Conservation (phyloP, 1,140 invertebrate genomes). For the Homalodisca vitripennis region DNA sequence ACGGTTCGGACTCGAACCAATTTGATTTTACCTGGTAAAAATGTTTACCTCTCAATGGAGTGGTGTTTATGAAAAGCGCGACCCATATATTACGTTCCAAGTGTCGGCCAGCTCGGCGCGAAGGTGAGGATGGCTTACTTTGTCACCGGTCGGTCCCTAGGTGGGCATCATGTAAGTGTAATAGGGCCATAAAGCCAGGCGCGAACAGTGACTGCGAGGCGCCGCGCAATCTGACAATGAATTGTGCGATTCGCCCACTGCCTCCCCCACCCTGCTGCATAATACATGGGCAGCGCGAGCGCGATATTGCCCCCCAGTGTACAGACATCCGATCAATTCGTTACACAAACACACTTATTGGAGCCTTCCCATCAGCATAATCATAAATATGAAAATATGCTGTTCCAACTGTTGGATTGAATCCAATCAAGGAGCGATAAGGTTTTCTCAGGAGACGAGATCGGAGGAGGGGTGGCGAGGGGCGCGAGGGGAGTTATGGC, state of each 20-base stretch:
- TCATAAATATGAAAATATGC: constrained; percentile 24
- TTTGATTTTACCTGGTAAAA: too few relatives aligned
- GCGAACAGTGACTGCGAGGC: too few relatives aligned
- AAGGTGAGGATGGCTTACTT: neutral
- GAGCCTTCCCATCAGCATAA: constrained; percentile 3
- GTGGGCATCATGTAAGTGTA: neutral
- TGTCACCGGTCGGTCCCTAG: too few relatives aligned
- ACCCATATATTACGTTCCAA: too few relatives aligned
- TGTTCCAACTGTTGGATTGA: constrained; percentile 13
- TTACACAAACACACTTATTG: constrained; percentile 17
- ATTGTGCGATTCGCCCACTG: neutral
- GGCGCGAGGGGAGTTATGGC: neutral
- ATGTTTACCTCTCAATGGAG: too few relatives aligned
- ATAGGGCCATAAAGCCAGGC: neutral
- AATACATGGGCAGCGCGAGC: neutral
- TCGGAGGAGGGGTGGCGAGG: neutral
- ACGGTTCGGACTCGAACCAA: too few relatives aligned
- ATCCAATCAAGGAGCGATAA: constrained; percentile 5
- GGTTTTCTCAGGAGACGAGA: neutral
- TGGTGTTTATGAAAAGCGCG: too few relatives aligned
- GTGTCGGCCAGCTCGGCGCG: neutral
- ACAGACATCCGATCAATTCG: neutral
- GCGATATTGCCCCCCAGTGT: neutral
- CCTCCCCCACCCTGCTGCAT: neutral
- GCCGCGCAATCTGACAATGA: too few relatives aligned